Evolutionary conservation across 2,888 invertebrate genomes (phyloP), one percentile per base, ranked within the genome.

Genomic region (Calliphora vomitoria): DNA sequence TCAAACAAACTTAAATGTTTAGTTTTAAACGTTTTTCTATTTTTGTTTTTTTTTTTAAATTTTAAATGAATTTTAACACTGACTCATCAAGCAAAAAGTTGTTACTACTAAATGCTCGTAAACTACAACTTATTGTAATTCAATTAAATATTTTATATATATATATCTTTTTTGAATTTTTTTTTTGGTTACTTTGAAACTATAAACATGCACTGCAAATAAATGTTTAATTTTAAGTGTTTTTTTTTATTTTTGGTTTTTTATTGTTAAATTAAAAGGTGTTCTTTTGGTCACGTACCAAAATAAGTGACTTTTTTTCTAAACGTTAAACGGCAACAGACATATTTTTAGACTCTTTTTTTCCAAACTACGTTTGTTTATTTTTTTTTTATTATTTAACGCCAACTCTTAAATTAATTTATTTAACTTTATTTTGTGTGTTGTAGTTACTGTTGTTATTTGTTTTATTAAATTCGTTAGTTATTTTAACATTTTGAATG

Each of bases 241-340:
- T 10, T 62, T 75, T 79, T 55, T 38, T 62, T 69, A 5, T 44
- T n/a, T n/a, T 31, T 4, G n/a, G 20, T 15, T 53, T 69, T 71
- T 80, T 62, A 38, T 80, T 80, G 31, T 15, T 68, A 18, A 58
- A 41, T 38, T 47, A 15, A 35, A 47, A 85, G 76, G 76, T 78
- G 66, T 53, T 66, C 41, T 47, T 75, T 64, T 64, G 38, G 79
- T 82, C 86, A 86, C 82, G 86, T 86, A 79, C 20, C 25, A n/a
- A 72, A 72, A 41, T 25, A 72, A 68, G 18, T 72, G 72, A 25
- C 68, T 47, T 64, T 47, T 64, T 64, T 64, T 58, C 4, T 41
- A 25, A 66, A 55, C n/a, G 6, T 38, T 55, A 53, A 35, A 76
- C 35, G 18, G 4, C 15, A 38, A 53, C 8, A 20, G 20, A 71